phyloP scores from a whole-genome alignment of 37 sponge, comb jelly and placozoan genomes.

The Crambe crambe region DNA sequence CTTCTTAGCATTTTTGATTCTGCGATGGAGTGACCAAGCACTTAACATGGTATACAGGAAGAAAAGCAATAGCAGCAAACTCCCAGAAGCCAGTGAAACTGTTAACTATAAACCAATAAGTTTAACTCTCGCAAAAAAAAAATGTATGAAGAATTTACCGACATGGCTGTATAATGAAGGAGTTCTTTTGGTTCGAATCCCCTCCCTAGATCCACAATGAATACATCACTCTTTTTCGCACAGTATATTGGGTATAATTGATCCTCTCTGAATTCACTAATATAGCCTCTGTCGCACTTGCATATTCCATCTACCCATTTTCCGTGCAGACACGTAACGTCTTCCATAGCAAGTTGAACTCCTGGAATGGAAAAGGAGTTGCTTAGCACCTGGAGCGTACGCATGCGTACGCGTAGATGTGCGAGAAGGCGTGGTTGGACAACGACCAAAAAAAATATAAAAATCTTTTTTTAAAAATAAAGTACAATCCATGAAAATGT shows the following conservation, averaged over 20 bases:
- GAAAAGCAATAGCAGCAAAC: neutral
- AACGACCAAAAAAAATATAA: neutral
- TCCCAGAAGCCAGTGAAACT: conserved; percentile 3
- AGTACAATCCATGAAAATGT: neutral
- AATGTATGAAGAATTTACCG: neutral
- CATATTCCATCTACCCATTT: conserved; percentile 47
- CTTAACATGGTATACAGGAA: neutral
- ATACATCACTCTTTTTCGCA: conserved; percentile 12
- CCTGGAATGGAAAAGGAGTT: too few species aligned
- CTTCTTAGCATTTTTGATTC: neutral
- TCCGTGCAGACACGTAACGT: conserved; percentile 28
- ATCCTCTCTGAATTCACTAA: conserved; percentile 1
- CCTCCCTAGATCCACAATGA: neutral
- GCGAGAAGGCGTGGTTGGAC: neutral
- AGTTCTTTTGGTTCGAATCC: neutral
- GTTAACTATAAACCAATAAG: neutral
- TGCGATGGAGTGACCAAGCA: neutral
- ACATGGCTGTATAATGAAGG: conserved; percentile 21
- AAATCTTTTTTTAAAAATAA: neutral
- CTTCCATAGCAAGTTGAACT: neutral
- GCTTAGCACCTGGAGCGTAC: too few species aligned
- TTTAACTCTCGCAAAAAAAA: neutral
- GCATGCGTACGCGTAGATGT: neutral
- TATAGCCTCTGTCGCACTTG: conserved; percentile 29
- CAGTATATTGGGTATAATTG: conserved; percentile 45